Evolutionary conservation across 2,888 invertebrate species (phyloP).

Genomic region (Boloria selene): DNA sequence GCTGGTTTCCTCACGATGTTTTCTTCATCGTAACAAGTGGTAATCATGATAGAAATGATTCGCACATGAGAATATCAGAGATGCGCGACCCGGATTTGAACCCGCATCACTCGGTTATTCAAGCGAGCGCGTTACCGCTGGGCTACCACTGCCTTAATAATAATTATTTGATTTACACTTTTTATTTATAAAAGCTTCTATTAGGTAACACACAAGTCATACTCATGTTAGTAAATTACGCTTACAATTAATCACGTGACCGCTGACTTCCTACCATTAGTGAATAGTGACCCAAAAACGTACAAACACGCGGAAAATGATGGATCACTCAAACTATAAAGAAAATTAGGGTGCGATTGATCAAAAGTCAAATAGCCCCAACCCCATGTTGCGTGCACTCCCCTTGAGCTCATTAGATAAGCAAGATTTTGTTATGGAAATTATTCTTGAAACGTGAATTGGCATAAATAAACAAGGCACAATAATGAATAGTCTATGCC

Average conservation of each 20-base stretch:
- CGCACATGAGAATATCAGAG: too few relatives aligned
- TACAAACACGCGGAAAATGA: conserved; percentile 28
- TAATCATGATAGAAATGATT: too few relatives aligned
- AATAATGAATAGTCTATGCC: not conserved
- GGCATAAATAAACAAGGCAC: conserved; percentile 9
- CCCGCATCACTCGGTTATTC: too few relatives aligned
- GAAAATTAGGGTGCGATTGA: conserved; percentile 24
- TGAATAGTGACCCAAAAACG: conserved; percentile 34
- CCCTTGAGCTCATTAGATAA: conserved; percentile 18
- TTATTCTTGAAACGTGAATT: conserved; percentile 14
- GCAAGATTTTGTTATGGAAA: conserved; percentile 18
- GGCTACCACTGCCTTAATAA: too few relatives aligned
- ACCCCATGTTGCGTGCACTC: conserved; percentile 12
- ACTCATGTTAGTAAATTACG: not conserved
- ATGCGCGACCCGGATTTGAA: too few relatives aligned
- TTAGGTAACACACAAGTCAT: not conserved
- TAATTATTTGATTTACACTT: too few relatives aligned
- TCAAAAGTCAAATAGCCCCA: conserved; percentile 23
- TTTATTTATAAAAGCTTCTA: not conserved
- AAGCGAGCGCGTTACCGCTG: too few relatives aligned
- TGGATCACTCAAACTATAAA: conserved; percentile 30
- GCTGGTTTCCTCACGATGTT: too few relatives aligned
- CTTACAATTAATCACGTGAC: conserved; percentile 24
- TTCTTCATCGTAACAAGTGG: too few relatives aligned
- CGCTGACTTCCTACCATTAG: conserved; percentile 16